Evolutionary conservation across 2,113 vertebrate genomes (phyloP), one percentile per base, ranked within the genome.

Genomic region (Marmota flaviventris): DNA sequence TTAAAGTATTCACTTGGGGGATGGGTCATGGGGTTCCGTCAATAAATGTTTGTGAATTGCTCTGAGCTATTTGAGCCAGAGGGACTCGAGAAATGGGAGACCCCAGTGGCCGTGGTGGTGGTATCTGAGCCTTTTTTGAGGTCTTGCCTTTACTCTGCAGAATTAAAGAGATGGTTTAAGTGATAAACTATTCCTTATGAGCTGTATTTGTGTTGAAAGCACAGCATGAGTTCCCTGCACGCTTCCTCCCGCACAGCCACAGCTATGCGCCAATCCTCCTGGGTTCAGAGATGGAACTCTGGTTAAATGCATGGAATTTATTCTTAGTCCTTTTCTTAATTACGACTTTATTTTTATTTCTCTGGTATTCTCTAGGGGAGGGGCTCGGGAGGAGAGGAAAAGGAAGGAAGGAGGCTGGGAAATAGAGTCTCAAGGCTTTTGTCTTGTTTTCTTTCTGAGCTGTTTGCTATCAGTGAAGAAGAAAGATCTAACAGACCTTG

Each of bases 131-230:
- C 93, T 77, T 88, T 96, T 96, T 51, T 94, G 97, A 98, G 97
- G 97, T 96, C 97, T 97, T 94, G 96, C 96, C 92, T 97, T 95
- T 94, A 75, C 81, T 97, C 94, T 91, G 96, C 93, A 97, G 98
- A 98, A 95, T 96, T 95, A 98, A 92, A 96, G 95, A 89, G 96
- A 97, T 96, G 97, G 92, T 91, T 95, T 91, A 90, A 96, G 95
- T 97, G 97, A 98, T 97, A 98, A 98, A 97, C 97, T 98, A 95
- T 97, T 98, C 97, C 97, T 92, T 92, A 96, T 97, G 95, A 97
- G 96, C 87, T 87, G 87, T 95, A 58, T 97, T 97, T 97, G 95
- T 97, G 97, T 97, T 97, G 97, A 97, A 97, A 97, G 92, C 95
- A 63, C 96, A 97, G 96, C 97, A 34, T 83, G 96, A 93, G 96